Evolutionary conservation across 2,113 vertebrate species (phyloP).

Genomic region (Elephantulus edwardii): DNA sequence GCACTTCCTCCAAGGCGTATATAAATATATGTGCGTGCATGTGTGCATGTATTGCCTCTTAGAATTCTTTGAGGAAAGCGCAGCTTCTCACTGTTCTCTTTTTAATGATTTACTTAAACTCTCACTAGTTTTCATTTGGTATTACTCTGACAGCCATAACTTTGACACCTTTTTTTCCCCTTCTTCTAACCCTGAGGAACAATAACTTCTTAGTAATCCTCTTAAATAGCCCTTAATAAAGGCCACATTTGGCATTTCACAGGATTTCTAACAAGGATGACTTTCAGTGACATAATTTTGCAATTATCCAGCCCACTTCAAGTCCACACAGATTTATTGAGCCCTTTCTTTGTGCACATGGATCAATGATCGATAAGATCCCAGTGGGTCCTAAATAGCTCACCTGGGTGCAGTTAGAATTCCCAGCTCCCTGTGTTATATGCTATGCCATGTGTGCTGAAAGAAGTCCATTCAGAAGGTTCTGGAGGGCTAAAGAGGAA

Average conservation of each 20-base stretch:
- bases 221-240: constrained; percentile 53
- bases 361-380: constrained; percentile 39
- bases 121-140: neutral
- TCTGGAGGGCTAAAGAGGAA: constrained; percentile 19
- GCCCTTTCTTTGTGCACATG: neutral
- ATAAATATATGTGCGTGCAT: too few species aligned
- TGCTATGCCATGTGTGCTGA: constrained; percentile 37
- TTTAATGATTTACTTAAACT: constrained; percentile 28
- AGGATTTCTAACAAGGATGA: constrained; percentile 56
- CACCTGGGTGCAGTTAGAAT: constrained; percentile 43
- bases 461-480: constrained; percentile 34
- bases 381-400: constrained; percentile 4
- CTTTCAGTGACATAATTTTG: constrained; percentile 61
- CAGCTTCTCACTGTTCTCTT: neutral
- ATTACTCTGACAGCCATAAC: neutral
- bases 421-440: neutral
- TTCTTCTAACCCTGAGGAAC: constrained; percentile 1
- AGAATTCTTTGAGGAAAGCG: constrained; percentile 25
- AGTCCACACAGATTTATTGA: constrained; percentile 61
- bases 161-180: neutral
- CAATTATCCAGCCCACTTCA: constrained; percentile 63
- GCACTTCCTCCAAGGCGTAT: too few species aligned
- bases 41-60: too few species aligned
- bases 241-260: constrained; percentile 48
- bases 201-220: constrained; percentile 31